Base-by-base conservation (phyloP, 2,888 invertebrate genomes). In the Agrotis segetum region DNA sequence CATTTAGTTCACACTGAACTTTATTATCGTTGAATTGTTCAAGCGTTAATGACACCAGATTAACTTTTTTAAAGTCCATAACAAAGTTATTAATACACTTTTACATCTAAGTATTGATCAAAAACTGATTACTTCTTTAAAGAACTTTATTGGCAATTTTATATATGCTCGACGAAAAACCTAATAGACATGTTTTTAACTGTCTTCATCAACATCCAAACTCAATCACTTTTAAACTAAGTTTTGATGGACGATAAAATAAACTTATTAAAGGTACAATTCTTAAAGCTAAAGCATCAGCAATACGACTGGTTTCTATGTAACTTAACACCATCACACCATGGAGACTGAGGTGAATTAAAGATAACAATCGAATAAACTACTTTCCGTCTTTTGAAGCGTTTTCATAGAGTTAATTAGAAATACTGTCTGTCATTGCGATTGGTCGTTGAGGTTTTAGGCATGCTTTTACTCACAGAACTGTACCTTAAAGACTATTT, bases 71-170 rank as follows among this genome's bases (percentile, higher is more conserved):
- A 56, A 24, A 34, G 40, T 14, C 21, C n/a, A 4, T 21, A 56
- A 46, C 17, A 71, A 71, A 58, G 46, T 40, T 78, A 58, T 40
- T 52, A 58, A 50, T 24, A 70, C 47, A 69, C n/a, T 70, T 77
- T 77, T 46, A 78, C 52, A 52, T 47, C 14, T 50, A 40, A 40
- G 40, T 11, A 49, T 53, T 24, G 73, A 60, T 80, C 19, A 65
- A 80, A 74, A 24, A 46, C 40, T 53, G 53, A 80, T 49, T 46
- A 55, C 49, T 59, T 55, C 9, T 21, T 24, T 24, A 46, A 46
- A 65, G 14, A 64, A 17, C 29, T 80, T 73, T 80, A 80, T 60
- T 58, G 24, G 17, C n/a, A 49, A 59, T 47, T 60, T 52, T 52
- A 55, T 55, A 55, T 55, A 14, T 21, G 24, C 19, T 24, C 6